Evolutionary conservation across 2,113 vertebrate species (phyloP), one percentile per base, ranked within the genome.

Genomic region (Bubo bubo): DNA sequence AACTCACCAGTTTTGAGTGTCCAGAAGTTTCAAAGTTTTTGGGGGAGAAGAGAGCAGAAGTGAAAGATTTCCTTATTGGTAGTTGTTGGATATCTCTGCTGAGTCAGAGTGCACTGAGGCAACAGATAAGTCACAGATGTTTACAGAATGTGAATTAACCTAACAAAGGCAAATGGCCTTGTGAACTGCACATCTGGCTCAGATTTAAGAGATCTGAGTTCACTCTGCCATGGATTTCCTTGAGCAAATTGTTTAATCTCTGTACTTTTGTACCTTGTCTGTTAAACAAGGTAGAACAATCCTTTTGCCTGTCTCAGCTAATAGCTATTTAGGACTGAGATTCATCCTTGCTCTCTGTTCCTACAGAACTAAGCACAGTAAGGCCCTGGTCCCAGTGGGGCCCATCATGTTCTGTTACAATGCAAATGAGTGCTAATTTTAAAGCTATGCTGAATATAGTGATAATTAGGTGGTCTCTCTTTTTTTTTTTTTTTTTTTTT

Each of bases 241-340:
- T 66, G 41, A 81, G 86, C 70, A 95, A 95, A 95, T 90, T 85
- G 47, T 89, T 93, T 96, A 91, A 89, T 95, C 86, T 90, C 91
- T 90, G 24, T 76, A 16, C 53, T 88, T 95, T 53, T 37, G 63
- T 93, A 85, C 6, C 70, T 94, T 77, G 83, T 94, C 84, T 87
- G 62, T 95, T 94, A 91, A 91, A 93, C 55, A 75, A 95, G 91
- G 56, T 86, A 73, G 73, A 94, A 79, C 58, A 82, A 95, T 95
- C 58, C n/a, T 87, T 97, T 87, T 72, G 24, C 70, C 56, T 94
- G 86, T 62, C 0, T 0, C 37, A 62, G 62, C 53, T 95, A 95
- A 92, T 90, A 89, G 73, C 41, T 94, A 1, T 85, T 91, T 85
- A 67, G 45, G 74, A 32, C 32, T 73, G 58, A 89, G 76, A 88